Base-by-base conservation (phyloP, 1,140 invertebrate species). In the Sycobia sp. region DNA sequence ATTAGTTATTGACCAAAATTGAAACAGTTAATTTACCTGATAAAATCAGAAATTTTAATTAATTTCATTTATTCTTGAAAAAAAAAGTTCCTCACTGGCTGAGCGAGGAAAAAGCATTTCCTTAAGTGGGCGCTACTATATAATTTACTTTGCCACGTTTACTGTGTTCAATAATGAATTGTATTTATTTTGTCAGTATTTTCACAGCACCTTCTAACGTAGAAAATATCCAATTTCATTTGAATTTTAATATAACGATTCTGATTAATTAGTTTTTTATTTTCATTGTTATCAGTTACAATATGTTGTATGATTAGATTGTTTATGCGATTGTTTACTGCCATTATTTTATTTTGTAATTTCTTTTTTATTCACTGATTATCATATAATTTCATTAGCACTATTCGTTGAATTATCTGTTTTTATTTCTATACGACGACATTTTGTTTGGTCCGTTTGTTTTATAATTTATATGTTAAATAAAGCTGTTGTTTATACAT, bases 381-480 rank as follows among this genome's bases (percentile, higher is more conserved):
- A 27, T 32, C 7, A 53, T n/a, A n/a, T 46, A 51, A 41, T 22
- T 50, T 59, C 58, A 51, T 25, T 32, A 29, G 51, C 58, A 61
- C 20, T 36, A 10, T 43, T 50, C 25, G 44, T 9, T 36, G 25
- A 36, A n/a, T n/a, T n/a, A n/a, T n/a, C 29, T 32, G 13, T 29
- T 41, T 5, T 39, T 41, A 29, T 62, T 29, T 59, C 56, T 65
- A 43, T 60, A 50, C 34, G n/a, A 56, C 34, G 14, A 39, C 18
- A 20, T 73, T 68, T 41, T 68, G 66, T 70, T 69, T 69, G 65
- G 20, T 62, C 54, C 20, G 69, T 69, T 71, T 71, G 44, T 72
- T 73, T 71, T 73, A 70, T 73, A 71, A 69, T 70, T 70, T 67
- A 70, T 61, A 69, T 65, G 43, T 68, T 69, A 70, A n/a, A 69